Percentiles rank a stretch among this genome's conserved stretches.
These are phyloP conservation scores for Heterocephalus glaber DNA, from an alignment of 2,113 vertebrate genomes.

Conservation along the genomic window DNA sequence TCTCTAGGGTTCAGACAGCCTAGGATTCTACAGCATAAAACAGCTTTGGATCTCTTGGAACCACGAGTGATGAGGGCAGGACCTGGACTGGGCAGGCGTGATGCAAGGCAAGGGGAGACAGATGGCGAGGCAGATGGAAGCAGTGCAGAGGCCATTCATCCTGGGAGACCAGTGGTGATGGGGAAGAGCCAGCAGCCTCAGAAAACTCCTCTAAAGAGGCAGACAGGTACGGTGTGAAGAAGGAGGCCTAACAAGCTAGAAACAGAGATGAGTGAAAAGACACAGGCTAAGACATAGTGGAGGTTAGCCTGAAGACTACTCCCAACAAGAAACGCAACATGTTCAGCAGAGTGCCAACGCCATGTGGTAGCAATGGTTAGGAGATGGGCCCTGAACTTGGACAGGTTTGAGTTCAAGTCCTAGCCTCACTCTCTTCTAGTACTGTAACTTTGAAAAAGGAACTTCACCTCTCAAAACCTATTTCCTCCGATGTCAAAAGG, in stretches of 20 bases:
- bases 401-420: slow-evolving; percentile 11
- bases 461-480: neutral
- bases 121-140: slow-evolving; percentile 55
- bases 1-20: neutral
- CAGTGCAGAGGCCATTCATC: neutral
- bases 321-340: neutral
- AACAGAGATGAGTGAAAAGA: neutral
- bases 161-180: neutral
- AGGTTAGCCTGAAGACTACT: neutral
- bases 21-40: neutral
- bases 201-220: neutral
- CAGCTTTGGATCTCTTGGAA: neutral
- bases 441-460: neutral
- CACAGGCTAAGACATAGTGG: neutral
- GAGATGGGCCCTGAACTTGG: neutral
- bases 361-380: neutral
- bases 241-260: neutral
- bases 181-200: neutral
- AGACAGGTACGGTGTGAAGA: neutral
- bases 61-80: neutral
- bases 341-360: neutral
- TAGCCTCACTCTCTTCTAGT: neutral
- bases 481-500: neutral
- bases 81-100: accelerated
- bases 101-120: neutral